Percentiles rank a stretch among this genome's conserved stretches.
Conservation (phyloP, 2,888 invertebrate species). For the Acleris holmiana region DNA sequence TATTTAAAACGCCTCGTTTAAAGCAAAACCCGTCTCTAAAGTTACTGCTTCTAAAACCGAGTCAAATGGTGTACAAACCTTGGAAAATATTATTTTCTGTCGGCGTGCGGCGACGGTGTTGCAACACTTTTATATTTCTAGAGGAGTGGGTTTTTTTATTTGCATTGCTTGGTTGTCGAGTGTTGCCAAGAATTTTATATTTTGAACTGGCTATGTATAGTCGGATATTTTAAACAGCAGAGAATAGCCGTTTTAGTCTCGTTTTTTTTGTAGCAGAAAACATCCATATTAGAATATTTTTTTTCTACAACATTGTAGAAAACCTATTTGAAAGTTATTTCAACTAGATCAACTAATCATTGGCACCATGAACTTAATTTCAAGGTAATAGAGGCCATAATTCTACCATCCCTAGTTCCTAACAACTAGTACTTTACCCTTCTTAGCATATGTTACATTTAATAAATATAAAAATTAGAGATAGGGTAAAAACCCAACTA, state of each 20-base stretch:
- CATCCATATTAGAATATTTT: too few relatives aligned
- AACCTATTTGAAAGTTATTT: too few relatives aligned
- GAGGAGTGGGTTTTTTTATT: constrained; percentile 28
- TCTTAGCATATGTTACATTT: too few relatives aligned
- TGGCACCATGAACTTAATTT: too few relatives aligned
- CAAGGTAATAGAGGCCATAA: too few relatives aligned
- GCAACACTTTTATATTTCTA: constrained; percentile 9
- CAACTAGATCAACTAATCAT: too few relatives aligned
- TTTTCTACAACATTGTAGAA: too few relatives aligned
- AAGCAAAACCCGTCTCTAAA: constrained; percentile 3
- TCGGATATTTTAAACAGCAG: not conserved
- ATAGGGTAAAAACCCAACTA: too few relatives aligned
- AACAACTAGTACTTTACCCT: too few relatives aligned
- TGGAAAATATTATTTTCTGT: not conserved
- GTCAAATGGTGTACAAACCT: constrained; percentile 27
- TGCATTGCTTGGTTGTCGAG: constrained; percentile 4
- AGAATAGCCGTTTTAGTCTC: not conserved
- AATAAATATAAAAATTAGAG: too few relatives aligned
- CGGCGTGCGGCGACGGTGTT: constrained; percentile 27
- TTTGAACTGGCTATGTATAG: not conserved
- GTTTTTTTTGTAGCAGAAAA: not conserved
- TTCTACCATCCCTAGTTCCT: too few relatives aligned
- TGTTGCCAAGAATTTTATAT: constrained; percentile 5
- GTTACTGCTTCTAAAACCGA: constrained; percentile 20
- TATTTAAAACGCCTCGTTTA: not conserved